A percentile compares a stretch with the other conserved stretches of the same genome.
These are phyloP conservation scores for Entomobrya multifasciata DNA, from an alignment of 2,888 invertebrate species.

Conservation along the genomic window DNA sequence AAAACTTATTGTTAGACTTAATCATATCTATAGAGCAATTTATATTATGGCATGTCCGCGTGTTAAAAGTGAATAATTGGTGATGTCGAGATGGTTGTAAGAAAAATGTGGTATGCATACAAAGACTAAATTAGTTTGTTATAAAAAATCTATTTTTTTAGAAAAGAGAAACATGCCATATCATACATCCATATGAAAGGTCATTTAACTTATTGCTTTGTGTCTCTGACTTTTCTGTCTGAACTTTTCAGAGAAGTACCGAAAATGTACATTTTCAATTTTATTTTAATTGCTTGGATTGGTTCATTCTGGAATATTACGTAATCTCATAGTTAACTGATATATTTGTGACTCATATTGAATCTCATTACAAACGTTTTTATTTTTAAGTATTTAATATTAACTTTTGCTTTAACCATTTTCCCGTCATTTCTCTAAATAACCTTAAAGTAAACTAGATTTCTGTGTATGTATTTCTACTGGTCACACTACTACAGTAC, in stretches of 20 bases:
- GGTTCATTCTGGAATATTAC: not conserved
- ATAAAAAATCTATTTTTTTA: not conserved
- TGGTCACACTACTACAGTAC: too few relatives aligned
- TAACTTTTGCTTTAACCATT: too few relatives aligned
- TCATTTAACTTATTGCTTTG: too few relatives aligned
- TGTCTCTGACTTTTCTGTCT: not conserved
- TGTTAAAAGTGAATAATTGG: constrained; percentile 17
- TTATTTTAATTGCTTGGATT: constrained; percentile 16
- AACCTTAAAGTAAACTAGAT: too few relatives aligned
- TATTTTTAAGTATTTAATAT: too few relatives aligned
- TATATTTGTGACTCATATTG: not conserved
- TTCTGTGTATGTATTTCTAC: too few relatives aligned
- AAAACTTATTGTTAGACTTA: constrained; percentile 34
- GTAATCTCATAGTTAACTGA: not conserved
- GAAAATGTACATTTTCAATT: not conserved
- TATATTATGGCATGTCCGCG: not conserved
- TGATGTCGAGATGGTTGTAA: not conserved
- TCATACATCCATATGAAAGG: not conserved
- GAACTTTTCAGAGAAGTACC: too few relatives aligned
- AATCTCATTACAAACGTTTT: too few relatives aligned
- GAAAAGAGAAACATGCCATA: not conserved
- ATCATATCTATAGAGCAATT: not conserved
- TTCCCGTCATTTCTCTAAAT: too few relatives aligned
- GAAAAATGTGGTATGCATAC: not conserved
- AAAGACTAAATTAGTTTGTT: not conserved